Base-by-base conservation (phyloP, 2,113 vertebrate species). In the Bostrychus sinensis region DNA sequence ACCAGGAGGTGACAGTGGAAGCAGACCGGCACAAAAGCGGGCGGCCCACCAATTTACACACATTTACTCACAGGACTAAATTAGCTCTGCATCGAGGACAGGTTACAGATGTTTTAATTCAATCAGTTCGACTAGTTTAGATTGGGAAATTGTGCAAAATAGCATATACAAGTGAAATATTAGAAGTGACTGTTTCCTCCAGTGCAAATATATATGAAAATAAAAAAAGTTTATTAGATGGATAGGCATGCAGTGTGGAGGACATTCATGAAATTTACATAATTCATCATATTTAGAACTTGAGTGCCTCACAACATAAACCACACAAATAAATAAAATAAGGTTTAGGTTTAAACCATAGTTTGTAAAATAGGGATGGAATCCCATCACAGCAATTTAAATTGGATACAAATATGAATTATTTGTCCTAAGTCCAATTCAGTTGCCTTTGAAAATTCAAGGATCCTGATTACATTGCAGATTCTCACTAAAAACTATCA, bases 1-100 rank as follows among this genome's bases (percentile, higher is more conserved):
- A 64, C 64, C 66, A 43, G 41, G 9, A 62, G 70, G 73, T 58
- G 60, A 75, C 0, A 19, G 13, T 10, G 17, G 23, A 39, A 14
- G 38, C 9, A 19, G 17, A 14, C 17, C 59, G 4, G 50, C 57
- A 41, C 8, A 45, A 20, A 8, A 3, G 22, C 41, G 11, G 50
- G 11, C 4, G 36, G 46, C 22, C 17, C 25, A 0, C 53, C 57
- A 19, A 16, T 25, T 56, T 60, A 34, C 54, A 63, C 45, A 26
- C 43, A 54, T 51, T 25, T 51, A 51, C 48, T 28, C 48, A 13
- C 5, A 32, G 1, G 56, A 38, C 56, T 9, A 26, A 30, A 37
- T 34, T 63, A 46, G 6, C 48, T 51, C 48, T 28, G 48, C 32
- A 25, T 23, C 39, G 43, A 55, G 7, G 53, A 55, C 53, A 55